Evolutionary conservation across 2,888 invertebrate species (phyloP).

Genomic region (Pseudoips prasinana): DNA sequence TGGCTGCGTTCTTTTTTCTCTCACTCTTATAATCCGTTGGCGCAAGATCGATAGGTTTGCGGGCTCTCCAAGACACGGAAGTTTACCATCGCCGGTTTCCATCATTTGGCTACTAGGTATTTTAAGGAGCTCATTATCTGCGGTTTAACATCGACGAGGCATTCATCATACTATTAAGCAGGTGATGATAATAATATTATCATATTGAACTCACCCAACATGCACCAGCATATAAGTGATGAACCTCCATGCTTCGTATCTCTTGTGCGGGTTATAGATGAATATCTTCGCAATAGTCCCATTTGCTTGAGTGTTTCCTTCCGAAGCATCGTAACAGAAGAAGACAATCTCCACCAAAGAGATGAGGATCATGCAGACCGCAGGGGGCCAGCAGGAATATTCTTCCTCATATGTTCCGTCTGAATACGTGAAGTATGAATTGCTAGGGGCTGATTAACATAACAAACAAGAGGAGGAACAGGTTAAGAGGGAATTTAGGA

Average conservation of each 20-base stretch:
- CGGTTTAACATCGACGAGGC: no score
- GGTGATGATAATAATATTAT: no score
- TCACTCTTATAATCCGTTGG: no score
- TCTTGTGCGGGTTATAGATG: constrained; percentile 93
- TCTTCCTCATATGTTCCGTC: constrained; percentile 94
- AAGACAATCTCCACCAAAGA: constrained; percentile 92
- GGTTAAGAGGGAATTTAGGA: neutral
- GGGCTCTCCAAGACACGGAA: no score
- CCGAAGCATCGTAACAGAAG: constrained; percentile 81
- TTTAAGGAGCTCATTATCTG: no score
- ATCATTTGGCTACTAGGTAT: no score
- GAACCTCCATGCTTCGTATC: constrained; percentile 96
- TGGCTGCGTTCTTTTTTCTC: no score
- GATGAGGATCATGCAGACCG: constrained; percentile 94
- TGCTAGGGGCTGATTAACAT: constrained; percentile 55
- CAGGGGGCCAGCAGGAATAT: constrained; percentile 96
- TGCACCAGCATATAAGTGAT: constrained; percentile 98
- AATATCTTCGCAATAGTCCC: constrained; percentile 91
- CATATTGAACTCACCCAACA: constrained; percentile 86
- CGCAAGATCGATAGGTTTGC: no score
- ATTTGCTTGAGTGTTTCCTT: constrained; percentile 74
- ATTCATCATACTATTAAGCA: no score
- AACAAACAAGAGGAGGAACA: constrained; percentile 50
- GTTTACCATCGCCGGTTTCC: no score
- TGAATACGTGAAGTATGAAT: constrained; percentile 69